Evolutionary conservation across 2,888 invertebrate species (phyloP).

Genomic region (Dusona sp.): DNA sequence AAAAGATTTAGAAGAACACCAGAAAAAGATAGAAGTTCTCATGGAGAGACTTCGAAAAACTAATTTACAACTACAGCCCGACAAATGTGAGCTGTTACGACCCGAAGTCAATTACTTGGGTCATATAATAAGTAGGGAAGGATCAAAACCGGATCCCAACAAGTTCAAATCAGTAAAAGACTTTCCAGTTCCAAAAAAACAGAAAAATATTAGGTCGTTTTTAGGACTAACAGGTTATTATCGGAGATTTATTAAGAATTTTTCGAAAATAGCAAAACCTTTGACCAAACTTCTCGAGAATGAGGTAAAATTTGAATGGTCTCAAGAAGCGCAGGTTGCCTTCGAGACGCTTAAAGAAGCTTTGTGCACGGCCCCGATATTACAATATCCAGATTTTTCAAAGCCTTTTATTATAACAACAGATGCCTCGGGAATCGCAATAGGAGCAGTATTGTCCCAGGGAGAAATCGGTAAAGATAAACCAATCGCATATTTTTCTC

Average conservation of each 20-base stretch:
- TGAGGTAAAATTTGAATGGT: constrained; percentile 24
- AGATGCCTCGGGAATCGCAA: constrained; percentile 30
- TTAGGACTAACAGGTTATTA: constrained; percentile 7
- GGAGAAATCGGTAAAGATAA: constrained; percentile 38
- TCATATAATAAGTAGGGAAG: constrained; percentile 14
- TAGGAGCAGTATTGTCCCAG: constrained; percentile 45
- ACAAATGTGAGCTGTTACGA: constrained; percentile 23
- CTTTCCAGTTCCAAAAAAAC: constrained; percentile 11
- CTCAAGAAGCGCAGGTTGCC: neutral
- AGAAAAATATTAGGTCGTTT: constrained; percentile 3
- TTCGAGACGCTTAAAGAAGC: constrained; percentile 11
- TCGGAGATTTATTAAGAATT: constrained; percentile 14
- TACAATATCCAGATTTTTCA: constrained; percentile 35
- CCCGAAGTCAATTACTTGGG: constrained; percentile 30
- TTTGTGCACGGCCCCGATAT: constrained; percentile 7
- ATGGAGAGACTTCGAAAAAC: neutral
- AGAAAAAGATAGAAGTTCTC: neutral
- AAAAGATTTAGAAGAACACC: neutral
- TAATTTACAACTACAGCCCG: constrained; percentile 4
- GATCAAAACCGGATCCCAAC: neutral
- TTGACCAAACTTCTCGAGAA: constrained; percentile 30
- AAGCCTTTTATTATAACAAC: constrained; percentile 37
- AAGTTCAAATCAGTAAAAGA: constrained; percentile 3
- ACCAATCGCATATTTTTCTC: constrained; percentile 29
- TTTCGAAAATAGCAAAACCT: constrained; percentile 44